Conservation (phyloP, 1,140 invertebrate species). For the Panagrolaimus sp. region DNA sequence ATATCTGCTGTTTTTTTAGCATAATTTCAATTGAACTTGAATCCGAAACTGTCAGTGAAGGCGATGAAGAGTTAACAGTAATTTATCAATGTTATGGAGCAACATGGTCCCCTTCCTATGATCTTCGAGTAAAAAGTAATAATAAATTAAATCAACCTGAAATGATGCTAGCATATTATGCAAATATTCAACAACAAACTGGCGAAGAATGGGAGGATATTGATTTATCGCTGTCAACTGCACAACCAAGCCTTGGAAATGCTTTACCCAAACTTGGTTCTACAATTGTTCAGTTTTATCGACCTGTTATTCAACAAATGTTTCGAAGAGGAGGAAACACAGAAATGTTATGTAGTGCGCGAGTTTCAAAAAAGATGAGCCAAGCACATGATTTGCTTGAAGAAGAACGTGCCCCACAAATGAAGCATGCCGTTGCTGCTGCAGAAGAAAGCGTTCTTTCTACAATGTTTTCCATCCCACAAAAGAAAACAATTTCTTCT, state of each 20-base stretch:
- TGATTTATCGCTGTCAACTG: slow-evolving; percentile 58
- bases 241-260: slow-evolving; percentile 59
- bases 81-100: slow-evolving; percentile 58
- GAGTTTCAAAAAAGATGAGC: too few relatives aligned
- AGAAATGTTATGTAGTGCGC: too few relatives aligned
- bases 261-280: slow-evolving; percentile 56
- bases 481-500: slow-evolving; percentile 54
- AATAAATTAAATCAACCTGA: not conserved
- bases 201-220: slow-evolving; percentile 60
- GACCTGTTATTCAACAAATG: not conserved
- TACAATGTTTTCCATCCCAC: slow-evolving; percentile 56
- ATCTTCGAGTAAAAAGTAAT: slow-evolving; percentile 59
- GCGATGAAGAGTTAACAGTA: slow-evolving; percentile 33
- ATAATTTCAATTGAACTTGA: not conserved
- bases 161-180: slow-evolving; percentile 58
- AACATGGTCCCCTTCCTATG: slow-evolving; percentile 59
- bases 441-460: slow-evolving; percentile 20
- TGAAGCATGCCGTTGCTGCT: not conserved
- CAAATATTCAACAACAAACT: slow-evolving; percentile 58
- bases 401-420: not conserved
- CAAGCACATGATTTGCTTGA: not conserved
- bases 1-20: not conserved
- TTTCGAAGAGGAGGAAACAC: not conserved
- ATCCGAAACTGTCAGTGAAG: not conserved
- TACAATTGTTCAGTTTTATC: not conserved